Evolutionary conservation across 2,888 invertebrate species (phyloP).

Genomic region (Apodemia zela): DNA sequence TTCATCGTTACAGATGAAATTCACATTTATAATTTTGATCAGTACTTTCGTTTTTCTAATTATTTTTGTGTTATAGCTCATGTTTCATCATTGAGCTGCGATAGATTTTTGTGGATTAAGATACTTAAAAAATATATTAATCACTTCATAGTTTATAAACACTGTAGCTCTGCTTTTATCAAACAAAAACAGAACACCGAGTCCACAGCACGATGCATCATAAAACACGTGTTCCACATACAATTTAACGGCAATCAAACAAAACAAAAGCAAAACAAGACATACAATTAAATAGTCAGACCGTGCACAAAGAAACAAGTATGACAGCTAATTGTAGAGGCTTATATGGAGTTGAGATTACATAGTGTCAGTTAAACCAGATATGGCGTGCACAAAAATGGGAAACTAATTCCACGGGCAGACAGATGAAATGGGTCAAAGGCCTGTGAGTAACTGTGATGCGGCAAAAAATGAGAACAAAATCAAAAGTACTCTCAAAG

Average conservation of each 20-base stretch:
- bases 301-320: constrained; percentile 55
- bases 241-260: constrained; percentile 29
- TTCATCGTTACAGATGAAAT: too few relatives aligned
- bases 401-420: constrained; percentile 57
- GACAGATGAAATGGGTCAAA: constrained; percentile 46
- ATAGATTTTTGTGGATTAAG: too few relatives aligned
- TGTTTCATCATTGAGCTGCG: too few relatives aligned
- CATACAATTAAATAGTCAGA: constrained; percentile 54
- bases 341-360: constrained; percentile 65
- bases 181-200: neutral
- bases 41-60: too few relatives aligned
- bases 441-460: constrained; percentile 34
- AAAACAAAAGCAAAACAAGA: constrained; percentile 38
- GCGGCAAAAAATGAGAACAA: constrained; percentile 3
- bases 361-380: constrained; percentile 51
- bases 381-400: constrained; percentile 59
- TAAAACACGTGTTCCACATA: constrained; percentile 14
- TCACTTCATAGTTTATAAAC: too few relatives aligned
- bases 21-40: too few relatives aligned
- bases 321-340: constrained; percentile 66
- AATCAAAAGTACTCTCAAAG: constrained; percentile 10
- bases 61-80: too few relatives aligned
- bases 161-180: too few relatives aligned
- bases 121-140: too few relatives aligned
- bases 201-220: neutral